Evolutionary conservation across 2,113 vertebrate species (phyloP), one percentile per base, ranked within the genome.

Genomic region (Mobula birostris): DNA sequence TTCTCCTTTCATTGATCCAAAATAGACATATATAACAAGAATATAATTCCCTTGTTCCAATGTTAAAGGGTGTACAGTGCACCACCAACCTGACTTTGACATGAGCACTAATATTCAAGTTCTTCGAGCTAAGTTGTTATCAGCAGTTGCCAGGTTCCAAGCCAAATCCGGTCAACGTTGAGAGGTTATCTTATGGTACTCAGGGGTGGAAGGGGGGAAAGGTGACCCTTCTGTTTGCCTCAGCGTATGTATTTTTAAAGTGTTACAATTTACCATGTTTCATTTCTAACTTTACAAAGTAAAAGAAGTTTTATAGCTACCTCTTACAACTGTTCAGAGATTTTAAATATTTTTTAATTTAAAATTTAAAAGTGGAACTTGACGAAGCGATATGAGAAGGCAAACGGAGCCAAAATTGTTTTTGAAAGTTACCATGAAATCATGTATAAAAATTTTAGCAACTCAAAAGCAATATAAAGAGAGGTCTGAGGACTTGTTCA

Each of bases 271-370:
- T 74, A 56, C 68, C 17, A 0, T 24, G 68, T 74, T 93, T 76
- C 91, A 74, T 72, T 93, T 74, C 63, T 74, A 93, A 93, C 91
- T 74, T 56, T 93, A 93, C 68, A 70, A 93, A 93, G n/a, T 56
- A 14, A 70, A 93, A 74, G 32, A 72, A 27, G 68, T 93, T 93
- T 93, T 93, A 93, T 93, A 93, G 70, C 91, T 93, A 93, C 91
- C 91, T 93, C 91, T 74, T 93, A 56, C 91, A 93, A 93, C 91
- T 48, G 91, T 93, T 93, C 91, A 93, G 91, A 93, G 91, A 93
- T 93, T 90, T 93, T 74, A 93, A 93, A 93, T 93, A 93, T 93
- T 93, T 93, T 93, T 93, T 93, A 93, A 93, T 93, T 93, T 93
- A 74, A 93, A 93, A 93, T 21, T 24, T 24, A 93, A 40, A 74